Evolutionary conservation across 2,888 invertebrate genomes (phyloP), one percentile per base, ranked within the genome.

Genomic region (Tetheella fluctuosa): DNA sequence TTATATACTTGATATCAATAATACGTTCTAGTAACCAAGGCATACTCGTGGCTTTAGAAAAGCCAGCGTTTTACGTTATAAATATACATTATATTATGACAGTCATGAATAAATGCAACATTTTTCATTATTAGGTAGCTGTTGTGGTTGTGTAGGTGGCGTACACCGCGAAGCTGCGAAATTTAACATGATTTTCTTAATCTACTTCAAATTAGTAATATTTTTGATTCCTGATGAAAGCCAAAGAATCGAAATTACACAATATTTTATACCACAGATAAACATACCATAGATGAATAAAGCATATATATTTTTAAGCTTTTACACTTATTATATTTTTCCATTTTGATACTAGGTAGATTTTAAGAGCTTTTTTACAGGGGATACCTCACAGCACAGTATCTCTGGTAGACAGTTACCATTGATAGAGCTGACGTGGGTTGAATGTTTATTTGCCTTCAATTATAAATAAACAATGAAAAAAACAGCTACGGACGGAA

Each of bases 1-100:
- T 71, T 74, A 73, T 76, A 70, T 70, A 65, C 66, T 54, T 60
- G 54, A 52, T 30, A 34, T 30, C 20, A 20, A 20, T 20, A 48
- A 48, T 48, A 2, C 17, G 48, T 48, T 17, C n/a, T 48, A 48
- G 42, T 48, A 20, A 7, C 48, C 20, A 15, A n/a, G 7, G 8
- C 3, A 1, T 48, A 20, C 2, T 20, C 10, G 10, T 3, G 48
- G 1, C 10, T 20, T 1, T 0, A 10, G 15, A 48, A 20, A 4
- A 15, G 3, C 15, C 17, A 20, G 20, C 10, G 48, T 48, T 48
- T 48, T 10, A 48, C 48, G 10, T 48, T 17, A 25, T 23, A 17
- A n/a, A 53, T 53, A 25, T n/a, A 28, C 17, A 15, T 8, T 15
- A 54, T 28, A 28, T 54, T 6, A 25, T 25, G 2, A 12, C 5